A percentile compares a stretch with the other conserved stretches of the same genome.
Conservation (phyloP, 2,113 vertebrate genomes). For the Pleuronectes platessa region DNA sequence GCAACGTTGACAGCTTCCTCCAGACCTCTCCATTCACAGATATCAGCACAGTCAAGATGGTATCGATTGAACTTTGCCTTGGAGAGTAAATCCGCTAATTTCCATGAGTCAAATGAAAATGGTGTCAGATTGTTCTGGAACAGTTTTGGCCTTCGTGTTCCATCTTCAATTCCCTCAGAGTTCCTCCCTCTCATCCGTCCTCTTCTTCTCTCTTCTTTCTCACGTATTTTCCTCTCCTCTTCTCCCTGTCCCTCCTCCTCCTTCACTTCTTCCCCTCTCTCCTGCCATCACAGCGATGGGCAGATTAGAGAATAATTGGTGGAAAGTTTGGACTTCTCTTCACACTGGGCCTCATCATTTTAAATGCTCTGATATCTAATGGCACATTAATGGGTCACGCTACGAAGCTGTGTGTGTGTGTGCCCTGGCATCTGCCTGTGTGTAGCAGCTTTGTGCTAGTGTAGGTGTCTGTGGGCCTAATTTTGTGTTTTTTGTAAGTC, state of each 20-base stretch:
- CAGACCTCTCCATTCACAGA: not conserved
- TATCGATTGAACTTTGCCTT: not conserved
- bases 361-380: slow-evolving; percentile 56
- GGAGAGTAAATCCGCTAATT: not conserved
- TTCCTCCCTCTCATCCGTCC: not conserved
- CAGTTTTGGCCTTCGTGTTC: slow-evolving; percentile 1
- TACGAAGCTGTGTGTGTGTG: slow-evolving; percentile 15
- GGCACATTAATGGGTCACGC: slow-evolving; percentile 48
- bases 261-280: slow-evolving; percentile 1
- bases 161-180: not conserved
- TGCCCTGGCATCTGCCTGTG: slow-evolving; percentile 4
- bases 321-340: slow-evolving; percentile 61
- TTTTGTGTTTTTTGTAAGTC: slow-evolving; percentile 45
- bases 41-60: not conserved
- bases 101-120: not conserved
- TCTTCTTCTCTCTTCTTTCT: not conserved
- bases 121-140: not conserved
- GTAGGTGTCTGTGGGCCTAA: slow-evolving; percentile 44
- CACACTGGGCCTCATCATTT: slow-evolving; percentile 49
- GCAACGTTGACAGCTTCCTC: not conserved
- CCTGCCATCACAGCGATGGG: slow-evolving; percentile 19
- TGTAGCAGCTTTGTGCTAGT: not conserved
- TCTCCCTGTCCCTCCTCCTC: not conserved
- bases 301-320: slow-evolving; percentile 61
- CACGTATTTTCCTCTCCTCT: not conserved